Conservation (phyloP, 2,113 vertebrate species). For the Struthio camelus region DNA sequence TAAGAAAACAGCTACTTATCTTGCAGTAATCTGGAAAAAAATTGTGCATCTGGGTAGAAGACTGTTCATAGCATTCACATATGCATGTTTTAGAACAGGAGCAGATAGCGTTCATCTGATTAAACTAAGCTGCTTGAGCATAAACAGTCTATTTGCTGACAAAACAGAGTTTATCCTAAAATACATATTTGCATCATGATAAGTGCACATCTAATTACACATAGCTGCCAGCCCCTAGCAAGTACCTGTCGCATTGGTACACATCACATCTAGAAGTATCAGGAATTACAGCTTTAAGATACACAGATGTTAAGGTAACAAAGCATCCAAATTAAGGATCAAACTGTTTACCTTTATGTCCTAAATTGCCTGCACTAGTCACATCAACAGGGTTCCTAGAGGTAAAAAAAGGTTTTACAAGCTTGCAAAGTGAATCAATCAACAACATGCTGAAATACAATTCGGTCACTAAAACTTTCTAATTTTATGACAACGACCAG, state of each 20-base stretch:
- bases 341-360: accelerated
- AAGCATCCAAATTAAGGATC: neutral
- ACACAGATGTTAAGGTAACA: neutral
- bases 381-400: neutral
- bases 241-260: neutral
- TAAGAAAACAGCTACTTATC: neutral
- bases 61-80: neutral
- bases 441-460: accelerated
- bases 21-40: neutral
- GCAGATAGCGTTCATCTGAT: neutral
- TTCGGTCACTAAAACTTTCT: neutral
- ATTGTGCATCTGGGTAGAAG: neutral
- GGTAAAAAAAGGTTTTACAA: too few relatives aligned
- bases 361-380: neutral
- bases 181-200: neutral
- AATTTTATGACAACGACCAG: neutral
- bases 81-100: neutral
- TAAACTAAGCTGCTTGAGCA: neutral
- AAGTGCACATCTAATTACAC: neutral
- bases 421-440: neutral
- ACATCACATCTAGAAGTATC: neutral
- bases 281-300: neutral
- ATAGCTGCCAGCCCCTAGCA: neutral
- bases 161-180: neutral
- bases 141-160: neutral